Evolutionary conservation across 2,888 invertebrate species (phyloP).

Genomic region (Opisthograptis luteolata): DNA sequence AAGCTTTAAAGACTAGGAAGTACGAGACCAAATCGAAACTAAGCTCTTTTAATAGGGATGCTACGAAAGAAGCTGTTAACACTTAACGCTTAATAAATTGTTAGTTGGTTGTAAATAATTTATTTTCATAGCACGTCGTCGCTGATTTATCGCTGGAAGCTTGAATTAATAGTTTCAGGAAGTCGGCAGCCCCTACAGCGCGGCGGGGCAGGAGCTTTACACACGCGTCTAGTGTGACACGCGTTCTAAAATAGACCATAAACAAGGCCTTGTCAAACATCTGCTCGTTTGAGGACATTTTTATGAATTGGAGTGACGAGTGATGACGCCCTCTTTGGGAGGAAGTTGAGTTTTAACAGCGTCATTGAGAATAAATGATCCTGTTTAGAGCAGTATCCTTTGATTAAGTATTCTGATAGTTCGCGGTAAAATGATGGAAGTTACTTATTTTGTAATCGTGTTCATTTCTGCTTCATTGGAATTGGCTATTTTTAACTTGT

Average conservation of each 20-base stretch:
- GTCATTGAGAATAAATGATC: conserved; percentile 13
- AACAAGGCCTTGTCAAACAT: conserved; percentile 43
- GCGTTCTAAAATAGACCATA: conserved; percentile 49
- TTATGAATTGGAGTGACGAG: conserved; percentile 32
- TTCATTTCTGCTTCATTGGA: too few relatives aligned
- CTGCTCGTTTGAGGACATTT: conserved; percentile 30
- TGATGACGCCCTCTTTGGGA: conserved; percentile 28
- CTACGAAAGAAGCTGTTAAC: conserved; percentile 51
- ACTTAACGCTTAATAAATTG: conserved; percentile 59
- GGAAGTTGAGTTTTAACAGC: conserved; percentile 30
- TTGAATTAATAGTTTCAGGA: conserved; percentile 69
- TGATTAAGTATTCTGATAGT: not conserved
- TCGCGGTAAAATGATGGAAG: too few relatives aligned
- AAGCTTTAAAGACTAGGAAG: too few relatives aligned
- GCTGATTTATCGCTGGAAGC: conserved; percentile 60
- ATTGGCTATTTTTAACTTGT: too few relatives aligned
- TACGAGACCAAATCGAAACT: not conserved
- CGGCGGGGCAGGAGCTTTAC: conserved; percentile 35
- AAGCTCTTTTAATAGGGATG: conserved; percentile 16
- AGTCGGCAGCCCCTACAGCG: conserved; percentile 47
- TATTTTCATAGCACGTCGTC: conserved; percentile 59
- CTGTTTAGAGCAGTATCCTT: not conserved
- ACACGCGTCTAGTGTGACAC: conserved; percentile 47
- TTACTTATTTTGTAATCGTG: too few relatives aligned
- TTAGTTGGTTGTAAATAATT: conserved; percentile 58